phyloP scores from a whole-genome alignment of 1,140 invertebrate genomes.

The Palaemon carinicauda region DNA sequence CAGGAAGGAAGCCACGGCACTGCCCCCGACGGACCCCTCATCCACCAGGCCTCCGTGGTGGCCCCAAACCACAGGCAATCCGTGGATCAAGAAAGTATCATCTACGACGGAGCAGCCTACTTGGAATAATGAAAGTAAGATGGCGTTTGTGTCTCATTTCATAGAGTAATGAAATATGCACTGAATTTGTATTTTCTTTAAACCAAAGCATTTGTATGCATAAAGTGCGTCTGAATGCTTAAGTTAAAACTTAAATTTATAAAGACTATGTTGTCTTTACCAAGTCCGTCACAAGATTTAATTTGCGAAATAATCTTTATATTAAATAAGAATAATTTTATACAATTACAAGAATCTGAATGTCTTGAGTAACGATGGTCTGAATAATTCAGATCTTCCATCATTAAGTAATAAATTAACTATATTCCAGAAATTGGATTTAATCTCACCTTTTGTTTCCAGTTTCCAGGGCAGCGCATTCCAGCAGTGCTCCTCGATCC shows the following conservation, averaged over 20 bases:
- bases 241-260: no score
- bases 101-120: background rate
- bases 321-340: no score
- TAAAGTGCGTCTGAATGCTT: no score
- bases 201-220: no score
- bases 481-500: background rate
- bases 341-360: no score
- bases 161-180: background rate
- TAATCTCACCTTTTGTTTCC: background rate
- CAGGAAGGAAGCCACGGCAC: background rate
- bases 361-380: no score
- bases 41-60: slow-evolving; percentile 28
- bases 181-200: no score
- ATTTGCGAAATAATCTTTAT: no score
- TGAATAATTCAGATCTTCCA: background rate
- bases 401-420: background rate
- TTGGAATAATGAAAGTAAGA: slow-evolving; percentile 40
- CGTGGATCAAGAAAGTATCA: slow-evolving; percentile 24
- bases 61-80: slow-evolving; percentile 36
- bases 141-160: background rate
- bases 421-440: no score
- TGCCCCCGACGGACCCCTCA: background rate
- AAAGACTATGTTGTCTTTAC: no score
- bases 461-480: slow-evolving; percentile 22
- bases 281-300: no score